A percentile compares a stretch with the other conserved stretches of the same genome.
These are phyloP conservation scores for Siphamia tubifer DNA, from an alignment of 2,113 vertebrate species.

Conservation along the genomic window DNA sequence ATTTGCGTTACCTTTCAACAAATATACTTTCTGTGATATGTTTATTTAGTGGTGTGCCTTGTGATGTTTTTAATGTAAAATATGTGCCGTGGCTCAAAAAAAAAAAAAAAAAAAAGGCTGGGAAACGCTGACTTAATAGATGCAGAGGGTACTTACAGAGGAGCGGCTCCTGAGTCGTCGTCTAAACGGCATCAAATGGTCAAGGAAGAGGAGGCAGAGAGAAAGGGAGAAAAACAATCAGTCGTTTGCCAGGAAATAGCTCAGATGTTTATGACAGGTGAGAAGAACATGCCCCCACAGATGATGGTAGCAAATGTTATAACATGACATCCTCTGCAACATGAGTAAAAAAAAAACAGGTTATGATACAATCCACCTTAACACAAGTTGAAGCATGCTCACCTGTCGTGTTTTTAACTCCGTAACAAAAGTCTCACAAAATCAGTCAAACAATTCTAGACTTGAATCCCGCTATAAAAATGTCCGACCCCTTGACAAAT, in stretches of 20 bases:
- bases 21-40: no score
- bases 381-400: constrained; percentile 48
- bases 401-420: neutral
- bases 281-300: constrained; percentile 16
- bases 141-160: constrained; percentile 86
- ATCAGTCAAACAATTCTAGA: neutral
- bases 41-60: no score
- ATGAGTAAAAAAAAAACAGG: constrained; percentile 25
- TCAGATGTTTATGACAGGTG: neutral
- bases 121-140: no score
- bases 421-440: no score
- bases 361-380: constrained; percentile 32
- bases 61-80: no score
- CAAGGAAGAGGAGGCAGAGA: neutral
- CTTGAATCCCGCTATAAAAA: no score
- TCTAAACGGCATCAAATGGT: constrained; percentile 75
- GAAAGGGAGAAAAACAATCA: constrained; percentile 2
- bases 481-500: neutral
- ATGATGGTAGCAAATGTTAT: constrained; percentile 42
- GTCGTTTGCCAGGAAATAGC: neutral
- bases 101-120: no score
- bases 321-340: constrained; percentile 26
- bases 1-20: no score
- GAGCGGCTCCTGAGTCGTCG: constrained; percentile 91
- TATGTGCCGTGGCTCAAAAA: no score